phyloP scores from a whole-genome alignment of 2,113 vertebrate species.

The pig (Sus scrofa) region T2T-Sscrofa CM000830.6:13963501-13964000 shows the following conservation, averaged over 20 bases:
- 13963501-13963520: too few species aligned
- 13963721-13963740: not conserved
- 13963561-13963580: too few species aligned
- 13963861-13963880: not conserved
- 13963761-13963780: slow-evolving; percentile 12
- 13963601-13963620: too few species aligned
- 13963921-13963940: not conserved
- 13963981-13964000: not conserved
- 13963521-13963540: too few species aligned
- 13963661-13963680: too few species aligned
- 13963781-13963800: slow-evolving; percentile 22
- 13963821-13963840: not conserved
- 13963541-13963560: too few species aligned
- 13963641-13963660: too few species aligned
- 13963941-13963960: not conserved
- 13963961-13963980: not conserved
- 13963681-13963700: too few species aligned
- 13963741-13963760: not conserved
- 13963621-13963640: too few species aligned
- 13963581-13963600: too few species aligned
- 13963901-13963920: slow-evolving; percentile 8
- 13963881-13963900: not conserved
- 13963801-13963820: not conserved
- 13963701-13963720: too few species aligned
- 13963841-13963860: not conserved